Conservation (phyloP, 2,888 invertebrate genomes). For the Eupithecia dodoneata region DNA sequence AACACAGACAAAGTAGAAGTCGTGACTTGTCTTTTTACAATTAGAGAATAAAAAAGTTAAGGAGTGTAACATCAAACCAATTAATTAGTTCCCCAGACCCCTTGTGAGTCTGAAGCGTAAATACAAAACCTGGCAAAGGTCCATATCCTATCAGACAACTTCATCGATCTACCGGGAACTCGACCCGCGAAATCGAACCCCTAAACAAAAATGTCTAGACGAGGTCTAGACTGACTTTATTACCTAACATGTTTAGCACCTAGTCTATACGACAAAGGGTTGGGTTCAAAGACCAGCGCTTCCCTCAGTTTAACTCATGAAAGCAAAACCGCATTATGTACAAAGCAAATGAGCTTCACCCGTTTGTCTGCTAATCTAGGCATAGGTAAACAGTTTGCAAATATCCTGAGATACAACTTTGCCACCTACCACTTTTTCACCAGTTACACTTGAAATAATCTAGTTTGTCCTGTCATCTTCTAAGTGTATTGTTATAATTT, state of each 20-base stretch:
- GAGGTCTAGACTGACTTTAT: conserved; percentile 72
- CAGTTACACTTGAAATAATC: neutral
- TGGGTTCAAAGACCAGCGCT: neutral
- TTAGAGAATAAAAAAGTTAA: neutral
- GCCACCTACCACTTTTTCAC: too few relatives aligned
- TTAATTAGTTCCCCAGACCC: conserved; percentile 7
- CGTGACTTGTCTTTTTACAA: neutral
- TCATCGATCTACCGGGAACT: conserved; percentile 49
- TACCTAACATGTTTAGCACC: conserved; percentile 49
- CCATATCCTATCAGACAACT: conserved; percentile 41
- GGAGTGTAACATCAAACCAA: conserved; percentile 1
- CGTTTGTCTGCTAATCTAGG: neutral
- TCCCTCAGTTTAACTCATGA: neutral
- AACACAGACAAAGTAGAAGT: neutral
- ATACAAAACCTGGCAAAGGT: conserved; percentile 9
- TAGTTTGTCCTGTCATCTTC: neutral
- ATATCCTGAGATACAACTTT: neutral
- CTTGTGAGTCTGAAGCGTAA: conserved; percentile 7
- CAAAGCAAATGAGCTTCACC: neutral
- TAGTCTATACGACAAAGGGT: conserved; percentile 12
- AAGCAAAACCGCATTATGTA: neutral
- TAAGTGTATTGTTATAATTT: neutral
- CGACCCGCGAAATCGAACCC: conserved; percentile 47
- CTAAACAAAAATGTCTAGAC: conserved; percentile 69
- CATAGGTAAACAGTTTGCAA: neutral